Evolutionary conservation across 2,888 invertebrate genomes (phyloP).

Genomic region (Marasmarcha lunaedactyla): DNA sequence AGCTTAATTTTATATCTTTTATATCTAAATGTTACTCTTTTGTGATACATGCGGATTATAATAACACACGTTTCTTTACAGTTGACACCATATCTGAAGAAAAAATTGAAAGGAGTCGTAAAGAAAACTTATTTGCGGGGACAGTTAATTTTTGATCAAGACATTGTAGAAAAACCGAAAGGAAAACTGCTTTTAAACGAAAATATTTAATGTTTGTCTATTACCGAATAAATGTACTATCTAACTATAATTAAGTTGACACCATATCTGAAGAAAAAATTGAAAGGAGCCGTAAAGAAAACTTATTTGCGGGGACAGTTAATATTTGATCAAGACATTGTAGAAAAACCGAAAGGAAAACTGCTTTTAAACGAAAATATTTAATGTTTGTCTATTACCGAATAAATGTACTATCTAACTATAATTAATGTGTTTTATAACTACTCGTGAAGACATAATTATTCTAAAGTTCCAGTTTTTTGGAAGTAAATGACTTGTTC

Average conservation of each 20-base stretch:
- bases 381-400: not conserved
- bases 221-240: not conserved
- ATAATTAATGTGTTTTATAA: too few species aligned
- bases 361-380: conserved; percentile 38
- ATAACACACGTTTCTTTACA: too few species aligned
- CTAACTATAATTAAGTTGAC: too few species aligned
- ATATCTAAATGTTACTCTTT: too few species aligned
- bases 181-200: conserved; percentile 58
- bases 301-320: conserved; percentile 75
- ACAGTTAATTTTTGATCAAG: conserved; percentile 66
- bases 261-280: conserved; percentile 72
- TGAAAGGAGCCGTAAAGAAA: conserved; percentile 73
- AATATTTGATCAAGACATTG: conserved; percentile 60
- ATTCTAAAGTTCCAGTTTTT: too few species aligned
- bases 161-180: conserved; percentile 37
- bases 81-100: conserved; percentile 76
- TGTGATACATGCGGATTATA: too few species aligned
- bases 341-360: conserved; percentile 50
- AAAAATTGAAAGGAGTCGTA: conserved; percentile 71
- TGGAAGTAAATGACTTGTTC: too few species aligned
- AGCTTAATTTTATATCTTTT: too few species aligned
- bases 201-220: not conserved
- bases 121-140: conserved; percentile 76
- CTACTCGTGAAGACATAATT: too few species aligned
- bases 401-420: not conserved